Percentiles rank a stretch among this genome's conserved stretches.
Conservation (phyloP, 23 tunicate genomes). For the Halocynthia aurantium region DNA sequence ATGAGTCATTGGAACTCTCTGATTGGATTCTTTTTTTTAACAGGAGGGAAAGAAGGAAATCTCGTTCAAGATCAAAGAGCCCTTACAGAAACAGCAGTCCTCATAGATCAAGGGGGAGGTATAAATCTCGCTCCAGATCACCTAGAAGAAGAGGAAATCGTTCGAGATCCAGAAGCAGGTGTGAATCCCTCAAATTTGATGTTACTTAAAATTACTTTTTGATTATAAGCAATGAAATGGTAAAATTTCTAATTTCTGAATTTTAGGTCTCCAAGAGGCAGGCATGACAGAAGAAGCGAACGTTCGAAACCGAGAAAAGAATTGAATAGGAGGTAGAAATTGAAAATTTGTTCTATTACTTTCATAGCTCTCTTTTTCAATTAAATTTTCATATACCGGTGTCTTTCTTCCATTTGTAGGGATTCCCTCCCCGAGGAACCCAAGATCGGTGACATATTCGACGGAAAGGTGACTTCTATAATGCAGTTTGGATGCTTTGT, state of each 20-base stretch:
- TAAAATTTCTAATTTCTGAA: no score
- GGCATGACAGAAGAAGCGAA: background rate
- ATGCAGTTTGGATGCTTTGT: constrained; percentile 98
- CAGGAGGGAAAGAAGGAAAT: no score
- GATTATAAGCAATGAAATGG: no score
- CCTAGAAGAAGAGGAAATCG: constrained; percentile 4
- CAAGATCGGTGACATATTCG: constrained; percentile 74
- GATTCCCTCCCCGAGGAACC: constrained; percentile 43
- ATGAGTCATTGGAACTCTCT: no score
- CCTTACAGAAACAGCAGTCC: no score
- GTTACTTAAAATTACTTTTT: no score
- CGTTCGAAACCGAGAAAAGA: background rate
- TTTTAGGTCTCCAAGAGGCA: background rate
- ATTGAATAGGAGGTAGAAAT: background rate
- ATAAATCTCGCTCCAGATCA: background rate
- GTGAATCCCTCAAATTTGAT: no score
- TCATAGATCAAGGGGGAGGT: background rate
- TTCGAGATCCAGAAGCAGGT: no score
- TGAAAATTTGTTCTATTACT: background rate
- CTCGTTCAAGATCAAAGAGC: no score
- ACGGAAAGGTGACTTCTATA: constrained; percentile 82
- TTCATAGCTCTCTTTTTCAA: background rate
- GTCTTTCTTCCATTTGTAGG: background rate
- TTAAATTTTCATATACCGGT: background rate
- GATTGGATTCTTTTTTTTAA: no score